These are phyloP conservation scores for Drosophila tanythrix DNA, from an alignment of 2,888 invertebrate species.

Conservation along the genomic window DNA sequence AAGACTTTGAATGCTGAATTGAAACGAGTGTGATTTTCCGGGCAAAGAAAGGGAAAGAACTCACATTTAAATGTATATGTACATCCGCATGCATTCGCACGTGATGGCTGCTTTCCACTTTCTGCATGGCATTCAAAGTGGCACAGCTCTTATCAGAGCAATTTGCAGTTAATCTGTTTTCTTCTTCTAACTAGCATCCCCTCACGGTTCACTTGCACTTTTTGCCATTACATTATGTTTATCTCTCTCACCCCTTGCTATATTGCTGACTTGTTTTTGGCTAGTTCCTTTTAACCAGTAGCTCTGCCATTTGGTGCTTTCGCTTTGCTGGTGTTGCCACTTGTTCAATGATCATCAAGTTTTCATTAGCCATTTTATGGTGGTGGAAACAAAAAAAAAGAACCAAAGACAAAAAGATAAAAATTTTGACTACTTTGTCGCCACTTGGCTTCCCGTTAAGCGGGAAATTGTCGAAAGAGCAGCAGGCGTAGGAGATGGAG, in stretches of 20 bases:
- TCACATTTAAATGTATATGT: background rate
- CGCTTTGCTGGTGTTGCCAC: constrained; percentile 36
- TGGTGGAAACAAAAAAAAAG: constrained; percentile 6
- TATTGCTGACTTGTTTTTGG: background rate
- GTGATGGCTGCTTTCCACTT: background rate
- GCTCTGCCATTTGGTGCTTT: constrained; percentile 9
- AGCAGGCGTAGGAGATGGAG: background rate
- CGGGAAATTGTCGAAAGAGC: constrained; percentile 18
- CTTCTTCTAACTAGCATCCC: background rate
- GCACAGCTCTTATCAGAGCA: constrained; percentile 17
- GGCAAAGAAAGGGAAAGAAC: background rate
- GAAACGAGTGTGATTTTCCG: background rate
- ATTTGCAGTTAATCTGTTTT: constrained; percentile 48
- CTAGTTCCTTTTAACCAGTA: constrained; percentile 20
- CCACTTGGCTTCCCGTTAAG: constrained; percentile 70
- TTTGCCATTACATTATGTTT: constrained; percentile 9
- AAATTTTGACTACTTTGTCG: constrained; percentile 76
- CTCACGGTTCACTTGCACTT: constrained; percentile 6
- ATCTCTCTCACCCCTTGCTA: background rate
- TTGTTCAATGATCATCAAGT: constrained; percentile 74
- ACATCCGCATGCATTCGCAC: background rate
- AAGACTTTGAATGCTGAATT: constrained; percentile 10
- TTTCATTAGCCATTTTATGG: constrained; percentile 71
- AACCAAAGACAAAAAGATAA: constrained; percentile 52
- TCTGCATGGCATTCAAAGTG: background rate